These are phyloP conservation scores for Mimumesa dahlbomi DNA, from an alignment of 2,888 invertebrate species.

Conservation along the genomic window DNA sequence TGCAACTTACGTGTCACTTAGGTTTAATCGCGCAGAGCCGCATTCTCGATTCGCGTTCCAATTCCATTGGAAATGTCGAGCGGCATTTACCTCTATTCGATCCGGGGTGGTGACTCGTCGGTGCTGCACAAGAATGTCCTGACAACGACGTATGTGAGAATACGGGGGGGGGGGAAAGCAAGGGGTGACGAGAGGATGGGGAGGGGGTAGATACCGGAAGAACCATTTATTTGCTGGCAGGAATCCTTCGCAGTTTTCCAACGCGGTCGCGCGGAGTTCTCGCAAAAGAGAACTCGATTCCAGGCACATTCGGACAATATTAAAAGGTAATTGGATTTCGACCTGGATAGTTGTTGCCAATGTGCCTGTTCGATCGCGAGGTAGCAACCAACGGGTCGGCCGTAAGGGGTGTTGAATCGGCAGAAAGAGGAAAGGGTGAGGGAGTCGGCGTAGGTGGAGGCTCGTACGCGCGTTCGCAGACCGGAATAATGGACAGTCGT, in stretches of 20 bases:
- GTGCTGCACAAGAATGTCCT: slow-evolving; percentile 35
- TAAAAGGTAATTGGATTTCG: slow-evolving; percentile 77
- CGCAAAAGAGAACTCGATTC: slow-evolving; percentile 65
- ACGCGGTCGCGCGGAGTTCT: slow-evolving; percentile 37
- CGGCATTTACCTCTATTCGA: slow-evolving; percentile 52
- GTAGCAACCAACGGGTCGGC: slow-evolving; percentile 3
- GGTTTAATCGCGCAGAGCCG: slow-evolving; percentile 33
- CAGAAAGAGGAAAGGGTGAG: slow-evolving; percentile 30
- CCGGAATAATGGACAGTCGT: slow-evolving; percentile 75
- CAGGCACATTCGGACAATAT: slow-evolving; percentile 67
- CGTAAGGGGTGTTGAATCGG: slow-evolving; percentile 42
- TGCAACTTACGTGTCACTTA: slow-evolving; percentile 16
- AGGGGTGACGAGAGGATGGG: no score
- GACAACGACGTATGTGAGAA: slow-evolving; percentile 49
- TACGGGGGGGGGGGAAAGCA: no score
- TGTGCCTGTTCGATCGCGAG: slow-evolving; percentile 39
- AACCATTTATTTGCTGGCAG: slow-evolving; percentile 58
- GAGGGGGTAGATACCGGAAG: slow-evolving; percentile 29
- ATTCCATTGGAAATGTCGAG: slow-evolving; percentile 47
- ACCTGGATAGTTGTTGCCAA: slow-evolving; percentile 63
- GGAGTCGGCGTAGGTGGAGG: slow-evolving; percentile 22
- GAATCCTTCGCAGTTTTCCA: slow-evolving; percentile 57
- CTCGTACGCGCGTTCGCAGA: slow-evolving; percentile 58
- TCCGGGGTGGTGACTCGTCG: slow-evolving; percentile 20
- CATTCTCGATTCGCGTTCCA: slow-evolving; percentile 32